Base-by-base conservation (phyloP, 2,113 vertebrate species). In the Capra hircus region DNA sequence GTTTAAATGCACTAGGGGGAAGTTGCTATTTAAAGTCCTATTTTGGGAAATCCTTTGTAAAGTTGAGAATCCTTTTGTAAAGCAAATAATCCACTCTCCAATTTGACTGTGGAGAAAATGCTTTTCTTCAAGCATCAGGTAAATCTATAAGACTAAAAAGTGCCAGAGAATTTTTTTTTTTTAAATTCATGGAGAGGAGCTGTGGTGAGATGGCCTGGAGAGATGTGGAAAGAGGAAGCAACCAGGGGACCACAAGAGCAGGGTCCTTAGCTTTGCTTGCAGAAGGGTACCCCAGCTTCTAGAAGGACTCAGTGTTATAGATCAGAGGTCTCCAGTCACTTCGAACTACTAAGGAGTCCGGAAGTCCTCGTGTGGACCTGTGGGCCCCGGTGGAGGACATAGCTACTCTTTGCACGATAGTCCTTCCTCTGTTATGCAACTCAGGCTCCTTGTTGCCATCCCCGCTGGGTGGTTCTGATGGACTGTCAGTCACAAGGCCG, bases 21-120 rank as follows among this genome's bases (percentile, higher is more conserved):
- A 88, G 33, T 53, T 97, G 64, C 82, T 96, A 93, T 91, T 91
- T 96, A 95, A 94, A 95, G 81, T 82, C 60, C 59, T 91, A 21
- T 94, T 78, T 88, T 92, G n/a, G 88, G 25, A 97, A 97, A 97
- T 95, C 85, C 81, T 97, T 87, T 96, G 88, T 97, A 64, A 95
- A 97, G 87, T 60, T 15, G 23, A 88, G 90, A 95, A 96, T 95
- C 83, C 83, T 97, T 97, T 88, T 74, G 96, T 82, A 91, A 97
- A 96, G 91, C 93, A 95, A 95, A 96, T 60, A 95, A 92, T 94
- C 91, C 53, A 95, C 64, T 97, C 53, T 95, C 59, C 90, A 88
- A 36, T 97, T 95, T 95, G 78, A 21, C 52, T 52, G 64, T 33
- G 36, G 81, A 78, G 57, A 82, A 85, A 93, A 86, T 82, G 81